Base-by-base conservation (phyloP, 2,113 vertebrate genomes). In the Oryzias javanicus region DNA sequence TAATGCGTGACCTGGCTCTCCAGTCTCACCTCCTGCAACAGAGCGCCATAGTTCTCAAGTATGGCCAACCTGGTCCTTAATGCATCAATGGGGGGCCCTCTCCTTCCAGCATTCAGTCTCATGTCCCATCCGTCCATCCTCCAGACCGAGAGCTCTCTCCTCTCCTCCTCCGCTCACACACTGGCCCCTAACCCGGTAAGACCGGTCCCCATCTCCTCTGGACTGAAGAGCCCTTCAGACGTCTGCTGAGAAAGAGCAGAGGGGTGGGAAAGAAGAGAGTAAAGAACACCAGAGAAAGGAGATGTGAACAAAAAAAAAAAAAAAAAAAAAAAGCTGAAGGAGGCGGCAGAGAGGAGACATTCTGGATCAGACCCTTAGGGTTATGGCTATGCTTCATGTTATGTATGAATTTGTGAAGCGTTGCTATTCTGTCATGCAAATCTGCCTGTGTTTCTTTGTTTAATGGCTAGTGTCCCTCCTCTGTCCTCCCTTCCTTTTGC, bases 231-330 rank as follows among this genome's bases (percentile, higher is more conserved):
- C 84, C 78, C 88, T 90, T 90, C 85, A 88, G 87, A 89, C 87
- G 81, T 90, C 88, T 90, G 69, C 85, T 86, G 88, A 90, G 88
- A 89, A 89, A 86, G 87, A 86, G 84, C 84, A 78, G 78, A 84
- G 70, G 72, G 86, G 49, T 82, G 82, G 86, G 84, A 86, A 89
- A 80, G 42, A 81, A 72, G 71, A 50, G 68, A 44, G 76, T 48
- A 57, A 29, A 72, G 72, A 65, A 74, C 55, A 64, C 72, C 77
- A 76, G 59, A 80, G 64, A 78, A 63, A 49, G 81, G 55, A 59
- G 56, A 63, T 58, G 79, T 78, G 71, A 86, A 85, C 74, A 71
- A 67, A 74, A 70, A 61, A n/a, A 51, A 71, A 67, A 74, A 70
- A n/a, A n/a, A 71, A 67, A 74, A 70, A 61, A 61, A 51, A 75